Evolutionary conservation across 2,797 vertebrate species (phyloP), one percentile per base, ranked within the genome.

Genomic region (Chelidonichthys spinosus): DNA sequence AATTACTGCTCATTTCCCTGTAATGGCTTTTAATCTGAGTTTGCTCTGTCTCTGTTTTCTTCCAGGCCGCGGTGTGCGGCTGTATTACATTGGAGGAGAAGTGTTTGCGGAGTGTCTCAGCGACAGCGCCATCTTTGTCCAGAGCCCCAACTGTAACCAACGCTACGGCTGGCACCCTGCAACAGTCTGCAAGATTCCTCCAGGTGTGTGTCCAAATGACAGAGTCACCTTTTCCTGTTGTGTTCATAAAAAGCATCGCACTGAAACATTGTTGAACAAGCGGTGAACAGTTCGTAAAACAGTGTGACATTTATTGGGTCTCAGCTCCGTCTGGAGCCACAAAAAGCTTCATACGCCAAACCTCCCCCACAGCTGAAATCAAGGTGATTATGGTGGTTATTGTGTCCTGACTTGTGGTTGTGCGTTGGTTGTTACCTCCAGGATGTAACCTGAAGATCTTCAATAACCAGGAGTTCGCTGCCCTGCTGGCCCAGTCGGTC

Each of bases 361-460:
- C 44, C 17, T 42, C 44, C n/a, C 2, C 6, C 14, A 32, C 17
- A 55, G 40, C 40, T 60, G 11, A 54, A 32, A 43, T 14, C 50
- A 55, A 15, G 37, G 8, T 25, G 15, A 37, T 25, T 33, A 36
- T 49, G 52, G 52, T 18, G 10, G 7, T 37, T 35, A 25, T 53
- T 55, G 35, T 52, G 32, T 13, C 9, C 35, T 56, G 40, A 71
- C 8, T 6, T 72, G 32, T 33, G n/a, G 0, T 62, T 49, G 11
- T 61, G 8, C 64, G n/a, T n/a, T 49, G 25, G 2, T 47, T 50
- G 32, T 69, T 69, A 15, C 64, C 11, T 63, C 39, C 91, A 99
- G 98, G 98, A 3, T 99, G 98, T 76, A 99, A 99, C 93, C 89
- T 99, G 92, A 99, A 99, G 96, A 99, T 99, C 50, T 99, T 99